Evolutionary conservation across 2,888 invertebrate genomes (phyloP), one percentile per base, ranked within the genome.

Genomic region (Aphodius granarius): DNA sequence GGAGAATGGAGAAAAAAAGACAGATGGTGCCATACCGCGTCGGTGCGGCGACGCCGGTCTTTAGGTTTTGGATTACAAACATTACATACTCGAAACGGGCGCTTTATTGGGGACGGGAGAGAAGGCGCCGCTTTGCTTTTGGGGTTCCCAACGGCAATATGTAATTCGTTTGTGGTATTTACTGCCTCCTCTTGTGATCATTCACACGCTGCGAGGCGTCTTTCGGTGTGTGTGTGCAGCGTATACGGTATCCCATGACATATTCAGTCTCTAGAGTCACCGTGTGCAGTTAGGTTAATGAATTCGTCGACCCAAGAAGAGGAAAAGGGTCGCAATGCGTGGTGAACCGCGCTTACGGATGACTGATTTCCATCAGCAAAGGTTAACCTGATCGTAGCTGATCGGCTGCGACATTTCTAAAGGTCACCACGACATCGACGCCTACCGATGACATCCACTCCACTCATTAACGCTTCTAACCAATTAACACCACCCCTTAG

Each of bases 341-440:
- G 43, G 43, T 43, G 43, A 43, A 43, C 43, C 43, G 43, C 43
- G 43, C 3, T 43, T 13, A 9, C 43, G 43, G 43, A 43, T 43
- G 43, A 43, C 43, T 43, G 43, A 13, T 3, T 43, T 13, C 43
- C 43, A 43, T 43, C 43, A 3, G 43, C 43, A 43, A 43, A 83
- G 83, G 83, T 83, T 83, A 83, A 80, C 78, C 78, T 75, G 77
- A 78, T 78, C 82, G 82, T 82, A 83, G 81, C 79, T 82, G 80
- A 82, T 82, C 82, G 82, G 81, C 78, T 77, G 78, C 78, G 82
- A 81, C 82, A 82, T 82, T 82, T 82, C 74, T 70, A 82, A 82
- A 82, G 81, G 82, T 81, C 80, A 80, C 65, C 43, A 13, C 43
- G 43, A 43, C 43, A 13, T 13, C 13, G 2, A 3, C 1, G 43